Conservation (phyloP, 2,888 invertebrate species). For the Ochropacha duplaris region DNA sequence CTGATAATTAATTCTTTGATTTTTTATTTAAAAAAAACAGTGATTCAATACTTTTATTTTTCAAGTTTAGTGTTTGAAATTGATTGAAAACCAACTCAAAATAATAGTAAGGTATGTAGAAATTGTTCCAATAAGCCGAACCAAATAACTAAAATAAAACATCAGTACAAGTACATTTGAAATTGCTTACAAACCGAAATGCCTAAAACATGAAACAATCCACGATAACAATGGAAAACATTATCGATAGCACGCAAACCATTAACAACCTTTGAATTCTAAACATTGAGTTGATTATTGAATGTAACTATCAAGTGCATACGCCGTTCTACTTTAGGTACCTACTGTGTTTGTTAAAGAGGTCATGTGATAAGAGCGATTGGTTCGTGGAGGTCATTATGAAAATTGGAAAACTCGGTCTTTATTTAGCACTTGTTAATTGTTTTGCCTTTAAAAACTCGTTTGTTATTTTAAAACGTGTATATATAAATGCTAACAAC, state of each 20-base stretch:
- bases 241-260: constrained; percentile 21
- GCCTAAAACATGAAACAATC: constrained; percentile 59
- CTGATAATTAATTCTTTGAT: too few species aligned
- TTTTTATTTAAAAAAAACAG: too few species aligned
- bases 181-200: constrained; percentile 56
- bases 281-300: constrained; percentile 34
- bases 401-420: constrained; percentile 61
- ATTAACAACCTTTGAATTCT: constrained; percentile 30
- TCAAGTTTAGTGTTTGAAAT: too few species aligned
- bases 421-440: constrained; percentile 25
- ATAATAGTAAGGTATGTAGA: too few species aligned
- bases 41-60: too few species aligned
- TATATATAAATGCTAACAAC: not conserved
- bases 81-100: too few species aligned
- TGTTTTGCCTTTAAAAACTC: not conserved
- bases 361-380: constrained; percentile 74
- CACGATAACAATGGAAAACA: constrained; percentile 64
- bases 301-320: constrained; percentile 19
- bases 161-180: constrained; percentile 35
- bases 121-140: not conserved
- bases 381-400: constrained; percentile 61
- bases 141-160: constrained; percentile 23
- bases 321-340: constrained; percentile 36
- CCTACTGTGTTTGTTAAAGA: constrained; percentile 64
- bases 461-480: not conserved